Conservation (phyloP, 2,888 invertebrate species). For the Dolichopus griseipennis region DNA sequence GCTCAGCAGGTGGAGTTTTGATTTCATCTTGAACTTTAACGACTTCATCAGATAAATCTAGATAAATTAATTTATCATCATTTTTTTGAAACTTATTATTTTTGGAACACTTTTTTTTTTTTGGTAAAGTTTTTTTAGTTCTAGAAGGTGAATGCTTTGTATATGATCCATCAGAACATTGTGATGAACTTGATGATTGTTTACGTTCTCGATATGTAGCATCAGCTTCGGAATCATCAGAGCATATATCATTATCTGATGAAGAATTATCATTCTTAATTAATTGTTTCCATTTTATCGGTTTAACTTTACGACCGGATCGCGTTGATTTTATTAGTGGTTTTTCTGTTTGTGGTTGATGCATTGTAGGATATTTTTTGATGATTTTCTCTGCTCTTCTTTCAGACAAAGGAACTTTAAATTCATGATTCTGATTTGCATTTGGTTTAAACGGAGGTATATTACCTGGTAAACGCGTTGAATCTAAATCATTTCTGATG, state of each 20-base stretch:
- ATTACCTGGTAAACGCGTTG: constrained; percentile 26
- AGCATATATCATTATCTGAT: neutral
- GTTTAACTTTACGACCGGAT: neutral
- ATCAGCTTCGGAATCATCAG: constrained; percentile 17
- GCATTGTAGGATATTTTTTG: neutral
- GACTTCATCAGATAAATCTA: constrained; percentile 34
- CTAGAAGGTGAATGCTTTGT: neutral
- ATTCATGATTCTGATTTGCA: neutral
- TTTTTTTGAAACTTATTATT: constrained; percentile 12
- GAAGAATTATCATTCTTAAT: neutral
- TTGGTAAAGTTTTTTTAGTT: neutral
- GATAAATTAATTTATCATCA: constrained; percentile 30
- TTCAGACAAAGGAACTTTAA: constrained; percentile 3
- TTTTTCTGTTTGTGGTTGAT: neutral
- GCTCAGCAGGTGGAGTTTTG: constrained; percentile 27
- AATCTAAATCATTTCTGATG: constrained; percentile 33
- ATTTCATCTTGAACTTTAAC: constrained; percentile 29
- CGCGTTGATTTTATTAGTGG: neutral
- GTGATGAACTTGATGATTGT: constrained; percentile 9
- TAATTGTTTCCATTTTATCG: neutral
- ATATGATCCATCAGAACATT: neutral
- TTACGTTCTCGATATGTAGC: constrained; percentile 17
- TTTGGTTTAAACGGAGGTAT: neutral
- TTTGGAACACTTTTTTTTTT: constrained; percentile 10
- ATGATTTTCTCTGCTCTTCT: constrained; percentile 8